Base-by-base conservation (phyloP, 2,797 vertebrate species). In the Pagetopsis macropterus region DNA sequence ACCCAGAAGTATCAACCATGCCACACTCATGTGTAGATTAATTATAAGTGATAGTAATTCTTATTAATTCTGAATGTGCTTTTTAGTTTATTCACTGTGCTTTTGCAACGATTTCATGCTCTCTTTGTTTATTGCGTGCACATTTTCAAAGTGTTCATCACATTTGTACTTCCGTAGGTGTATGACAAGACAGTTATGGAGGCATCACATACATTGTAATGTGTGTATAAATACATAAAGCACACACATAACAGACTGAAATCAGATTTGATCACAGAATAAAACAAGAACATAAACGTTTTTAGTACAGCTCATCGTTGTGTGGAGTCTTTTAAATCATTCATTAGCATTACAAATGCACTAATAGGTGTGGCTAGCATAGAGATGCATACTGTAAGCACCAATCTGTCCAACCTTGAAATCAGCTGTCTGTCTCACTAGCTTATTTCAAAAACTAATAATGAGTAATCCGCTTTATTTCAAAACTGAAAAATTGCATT, bases 41-140 rank as follows among this genome's bases (percentile, higher is more conserved):
- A 54, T 60, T 40, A 49, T 59, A 54, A 4, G 60, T 9, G 10
- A 52, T 41, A n/a, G 52, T 66, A 2, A 46, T 44, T 70, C 12
- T 17, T 19, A 7, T 60, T 60, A 55, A 49, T 60, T 51, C 31
- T 16, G 8, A 2, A 6, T 49, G 13, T 13, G 31, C 52, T 3
- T 8, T 2, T 41, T 3, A 21, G 10, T 57, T 55, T 19, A 16
- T 19, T 16, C 4, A 27, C 37, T 13, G 2, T 17, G n/a, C 17
- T 19, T 56, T 2, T 43, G 11, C 5, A 7, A 27, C 33, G 45
- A 50, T 13, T 44, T 12, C 16, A 9, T 31, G 15, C n/a, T 11
- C 46, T 14, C 37, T 37, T 4, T 40, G 13, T 33, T 19, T 14
- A 11, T 41, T 13, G n/a, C 8, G 11, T 12, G 5, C 4, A n/a